A percentile compares a stretch with the other conserved stretches of the same genome.
phyloP scores from a whole-genome alignment of 92 coral and sea anemone species.

The Heliopora coerulea region DNA sequence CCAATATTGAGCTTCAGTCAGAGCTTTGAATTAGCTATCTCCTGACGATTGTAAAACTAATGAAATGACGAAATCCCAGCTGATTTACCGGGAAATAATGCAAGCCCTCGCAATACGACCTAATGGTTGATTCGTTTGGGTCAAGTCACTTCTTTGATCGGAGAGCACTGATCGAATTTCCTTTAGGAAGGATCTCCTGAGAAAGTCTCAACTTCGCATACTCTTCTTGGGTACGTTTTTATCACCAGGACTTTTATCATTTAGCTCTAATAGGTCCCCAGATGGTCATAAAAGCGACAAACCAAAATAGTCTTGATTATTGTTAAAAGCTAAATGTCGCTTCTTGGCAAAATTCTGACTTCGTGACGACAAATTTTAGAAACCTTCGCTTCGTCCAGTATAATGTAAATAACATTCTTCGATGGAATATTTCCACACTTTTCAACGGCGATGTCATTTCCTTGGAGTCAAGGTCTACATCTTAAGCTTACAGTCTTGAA shows the following conservation, averaged over 20 bases:
- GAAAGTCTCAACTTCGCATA: neutral
- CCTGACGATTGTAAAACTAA: too few relatives aligned
- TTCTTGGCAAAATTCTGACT: neutral
- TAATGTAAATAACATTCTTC: constrained; percentile 5
- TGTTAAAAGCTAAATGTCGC: neutral
- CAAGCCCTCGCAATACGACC: too few relatives aligned
- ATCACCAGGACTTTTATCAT: neutral
- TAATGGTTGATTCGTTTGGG: too few relatives aligned
- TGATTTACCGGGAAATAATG: too few relatives aligned
- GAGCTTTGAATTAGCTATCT: too few relatives aligned
- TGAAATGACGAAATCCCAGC: too few relatives aligned
- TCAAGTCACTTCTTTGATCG: too few relatives aligned
- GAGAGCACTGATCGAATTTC: too few relatives aligned
- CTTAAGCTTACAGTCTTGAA: constrained; percentile 10
- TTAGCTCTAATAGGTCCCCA: neutral
- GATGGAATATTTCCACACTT: neutral
- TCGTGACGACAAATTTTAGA: neutral
- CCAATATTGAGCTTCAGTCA: neutral
- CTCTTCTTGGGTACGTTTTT: neutral
- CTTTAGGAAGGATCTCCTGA: too few relatives aligned
- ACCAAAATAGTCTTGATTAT: neutral
- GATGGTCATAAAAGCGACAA: neutral
- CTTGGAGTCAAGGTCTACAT: neutral
- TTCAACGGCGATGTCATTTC: neutral
- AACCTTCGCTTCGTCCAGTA: neutral